Evolutionary conservation across 2,888 invertebrate genomes (phyloP).

Genomic region (Folsomia candida): DNA sequence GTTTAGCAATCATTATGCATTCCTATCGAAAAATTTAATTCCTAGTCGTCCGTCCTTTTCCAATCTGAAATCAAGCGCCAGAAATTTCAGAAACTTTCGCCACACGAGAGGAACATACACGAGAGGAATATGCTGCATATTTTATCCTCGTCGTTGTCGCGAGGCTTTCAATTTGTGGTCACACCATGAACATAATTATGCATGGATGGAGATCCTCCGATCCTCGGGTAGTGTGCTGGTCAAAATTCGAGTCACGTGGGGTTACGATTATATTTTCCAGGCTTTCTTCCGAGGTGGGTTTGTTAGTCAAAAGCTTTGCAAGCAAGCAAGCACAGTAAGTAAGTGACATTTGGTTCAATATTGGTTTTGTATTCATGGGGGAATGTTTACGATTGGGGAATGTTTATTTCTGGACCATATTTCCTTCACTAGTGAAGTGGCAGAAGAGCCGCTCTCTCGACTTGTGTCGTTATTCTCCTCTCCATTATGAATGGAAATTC

Average conservation of each 20-base stretch:
- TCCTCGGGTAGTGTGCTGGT: not conserved
- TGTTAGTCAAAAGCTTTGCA: not conserved
- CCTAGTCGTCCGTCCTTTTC: no score
- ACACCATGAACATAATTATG: not conserved
- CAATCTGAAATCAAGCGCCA: no score
- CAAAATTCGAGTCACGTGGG: not conserved
- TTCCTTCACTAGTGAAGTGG: not conserved
- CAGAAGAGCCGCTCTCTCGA: no score
- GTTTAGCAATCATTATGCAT: no score
- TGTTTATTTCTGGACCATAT: not conserved
- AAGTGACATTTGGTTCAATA: not conserved
- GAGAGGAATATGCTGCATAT: no score
- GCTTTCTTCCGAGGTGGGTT: not conserved
- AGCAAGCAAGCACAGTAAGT: not conserved
- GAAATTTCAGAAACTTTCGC: no score
- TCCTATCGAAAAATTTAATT: no score
- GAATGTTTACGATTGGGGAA: no score
- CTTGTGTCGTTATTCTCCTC: not conserved
- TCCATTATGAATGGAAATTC: not conserved
- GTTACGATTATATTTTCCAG: not conserved
- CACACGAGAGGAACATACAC: no score
- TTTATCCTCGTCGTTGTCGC: no score
- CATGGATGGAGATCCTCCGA: not conserved
- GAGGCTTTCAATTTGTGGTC: not conserved
- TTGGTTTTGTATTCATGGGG: not conserved